A percentile compares a stretch with the other conserved stretches of the same genome.
Conservation (phyloP, 2,888 invertebrate species). For the Drosophila formosana region DNA sequence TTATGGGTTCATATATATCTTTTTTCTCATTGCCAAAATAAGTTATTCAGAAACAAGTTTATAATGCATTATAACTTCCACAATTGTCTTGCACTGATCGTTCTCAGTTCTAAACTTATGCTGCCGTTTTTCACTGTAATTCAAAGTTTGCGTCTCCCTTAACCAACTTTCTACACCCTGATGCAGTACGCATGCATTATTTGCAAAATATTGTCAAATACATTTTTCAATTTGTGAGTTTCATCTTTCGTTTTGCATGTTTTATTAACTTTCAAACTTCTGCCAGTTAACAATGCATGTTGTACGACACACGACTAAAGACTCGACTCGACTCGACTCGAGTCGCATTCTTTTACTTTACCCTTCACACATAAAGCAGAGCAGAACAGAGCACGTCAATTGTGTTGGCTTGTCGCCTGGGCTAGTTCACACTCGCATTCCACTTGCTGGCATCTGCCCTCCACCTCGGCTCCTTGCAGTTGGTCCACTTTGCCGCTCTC, state of each 20-base stretch:
- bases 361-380: conserved; percentile 4
- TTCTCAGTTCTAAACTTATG: not conserved
- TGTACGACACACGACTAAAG: conserved; percentile 30
- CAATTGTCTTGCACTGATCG: not conserved
- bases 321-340: conserved; percentile 7
- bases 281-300: conserved; percentile 41
- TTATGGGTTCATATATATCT: too few relatives aligned
- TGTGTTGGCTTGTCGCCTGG: conserved; percentile 58
- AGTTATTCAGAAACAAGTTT: not conserved
- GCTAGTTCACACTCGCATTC: conserved; percentile 63
- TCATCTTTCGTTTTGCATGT: conserved; percentile 22
- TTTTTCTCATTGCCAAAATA: too few relatives aligned
- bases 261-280: conserved; percentile 22
- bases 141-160: not conserved
- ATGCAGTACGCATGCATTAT: not conserved
- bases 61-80: not conserved
- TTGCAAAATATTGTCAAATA: conserved; percentile 1
- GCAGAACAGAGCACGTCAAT: conserved; percentile 25
- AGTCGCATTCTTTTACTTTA: conserved; percentile 18
- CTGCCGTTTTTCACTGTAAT: not conserved
- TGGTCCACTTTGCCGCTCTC: conserved; percentile 8
- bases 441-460: conserved; percentile 32
- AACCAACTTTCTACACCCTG: not conserved
- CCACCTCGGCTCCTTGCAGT: conserved; percentile 9
- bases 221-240: conserved; percentile 11